Evolutionary conservation across 2,888 invertebrate genomes (phyloP), one percentile per base, ranked within the genome.

Genomic region (Dichetophora obliterata): DNA sequence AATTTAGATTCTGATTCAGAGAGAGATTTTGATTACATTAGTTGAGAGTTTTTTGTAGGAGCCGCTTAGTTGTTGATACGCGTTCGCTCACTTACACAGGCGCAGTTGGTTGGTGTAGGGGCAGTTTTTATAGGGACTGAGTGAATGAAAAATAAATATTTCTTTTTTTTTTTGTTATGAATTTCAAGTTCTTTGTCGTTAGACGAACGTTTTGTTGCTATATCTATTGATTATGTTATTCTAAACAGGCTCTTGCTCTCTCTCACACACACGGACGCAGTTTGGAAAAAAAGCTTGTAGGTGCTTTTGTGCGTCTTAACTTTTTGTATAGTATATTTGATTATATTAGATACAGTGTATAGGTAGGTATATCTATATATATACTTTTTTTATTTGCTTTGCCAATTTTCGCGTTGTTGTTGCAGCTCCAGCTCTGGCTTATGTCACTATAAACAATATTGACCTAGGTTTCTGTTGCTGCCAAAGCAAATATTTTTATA

Each of bases 391-490:
- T 61, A 16, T 61, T 48, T 24, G 69, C 59, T 57, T 34, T n/a
- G 31, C 54, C 31, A 63, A 31, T 66, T 52, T 34, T 66, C 24
- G 31, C 16, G 65, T 61, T 43, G 16, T 61, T 6, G 68, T 54
- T 73, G 69, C 63, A 70, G 69, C 27, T 70, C 14, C 50, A 19
- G 31, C 50, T 54, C 43, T 50, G 34, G 27, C 81, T 85, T 83
- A 83, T 84, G 86, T 83, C 86, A 88, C 87, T 88, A 84, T 85
- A 85, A 88, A 88, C 86, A 86, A 83, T 86, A 88, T 87, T 87
- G 87, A 86, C 88, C 88, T 88, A 87, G 87, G 87, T 85, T 87
- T 79, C 43, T 75, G 59, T 68, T 71, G 75, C 50, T 75, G 57
- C 37, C 52, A n/a, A 5, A 43, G 43, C 43, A 43, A 75, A 68